Percentiles rank a stretch among this genome's conserved stretches.
Evolutionary conservation across 2,113 vertebrate species (phyloP).

Genomic region (Rhea pennata): DNA sequence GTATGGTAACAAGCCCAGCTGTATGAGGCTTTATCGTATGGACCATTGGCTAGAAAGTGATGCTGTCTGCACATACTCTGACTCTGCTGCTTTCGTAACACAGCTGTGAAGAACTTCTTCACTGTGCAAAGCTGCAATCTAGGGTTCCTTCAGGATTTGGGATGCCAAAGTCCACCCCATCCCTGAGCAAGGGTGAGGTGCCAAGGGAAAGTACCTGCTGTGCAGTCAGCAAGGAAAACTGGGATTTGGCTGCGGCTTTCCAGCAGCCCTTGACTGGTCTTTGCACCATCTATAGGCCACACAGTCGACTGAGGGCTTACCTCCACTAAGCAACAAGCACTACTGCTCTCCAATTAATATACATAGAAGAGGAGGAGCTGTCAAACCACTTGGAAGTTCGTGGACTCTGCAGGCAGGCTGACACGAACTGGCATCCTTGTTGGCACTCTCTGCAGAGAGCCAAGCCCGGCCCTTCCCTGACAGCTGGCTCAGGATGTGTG

Average conservation of each 20-base stretch:
- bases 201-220: not conserved
- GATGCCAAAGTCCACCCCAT: not conserved
- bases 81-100: too few relatives aligned
- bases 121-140: too few relatives aligned
- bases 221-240: not conserved
- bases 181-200: not conserved
- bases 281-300: not conserved
- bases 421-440: not conserved
- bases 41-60: too few relatives aligned
- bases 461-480: not conserved
- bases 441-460: not conserved
- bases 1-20: too few relatives aligned
- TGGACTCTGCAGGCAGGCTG: not conserved
- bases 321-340: not conserved
- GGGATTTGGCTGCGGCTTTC: not conserved
- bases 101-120: too few relatives aligned
- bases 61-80: too few relatives aligned
- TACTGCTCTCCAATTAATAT: too few relatives aligned
- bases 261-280: not conserved
- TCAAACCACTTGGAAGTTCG: too few relatives aligned
- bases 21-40: too few relatives aligned
- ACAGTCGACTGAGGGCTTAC: not conserved
- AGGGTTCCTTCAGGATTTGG: not conserved
- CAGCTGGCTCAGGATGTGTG: too few relatives aligned
- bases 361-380: too few relatives aligned